Conservation (phyloP, 2,113 vertebrate species). For the Pseudonaja textilis region DNA sequence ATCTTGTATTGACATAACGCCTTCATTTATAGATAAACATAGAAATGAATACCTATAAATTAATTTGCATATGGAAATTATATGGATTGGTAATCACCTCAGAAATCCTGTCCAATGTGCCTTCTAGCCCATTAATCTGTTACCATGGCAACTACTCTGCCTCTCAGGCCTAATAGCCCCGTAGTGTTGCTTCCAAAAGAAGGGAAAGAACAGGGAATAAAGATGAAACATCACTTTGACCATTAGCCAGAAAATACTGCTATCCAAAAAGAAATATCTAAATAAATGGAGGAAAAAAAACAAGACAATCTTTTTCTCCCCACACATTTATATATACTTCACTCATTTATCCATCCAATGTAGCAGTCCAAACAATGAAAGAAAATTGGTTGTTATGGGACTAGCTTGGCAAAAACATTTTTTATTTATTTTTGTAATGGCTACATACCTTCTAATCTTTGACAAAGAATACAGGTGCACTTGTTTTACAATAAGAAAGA, state of each 20-base stretch:
- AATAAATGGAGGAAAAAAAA: constrained; percentile 4
- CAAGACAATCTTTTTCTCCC: constrained; percentile 21
- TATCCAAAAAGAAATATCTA: constrained; percentile 7
- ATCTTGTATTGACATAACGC: background rate
- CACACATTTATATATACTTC: constrained; percentile 20
- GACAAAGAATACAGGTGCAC: constrained; percentile 20
- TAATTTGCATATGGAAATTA: background rate
- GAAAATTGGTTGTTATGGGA: constrained; percentile 27
- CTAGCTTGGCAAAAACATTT: constrained; percentile 3
- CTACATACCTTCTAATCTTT: constrained; percentile 2
- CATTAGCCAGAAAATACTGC: constrained; percentile 16
- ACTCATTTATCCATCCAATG: constrained; percentile 10
- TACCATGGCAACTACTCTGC: background rate
- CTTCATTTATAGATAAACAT: background rate
- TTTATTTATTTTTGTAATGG: constrained; percentile 24
- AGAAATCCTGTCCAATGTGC: background rate
- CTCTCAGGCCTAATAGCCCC: background rate
- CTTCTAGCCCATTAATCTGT: background rate
- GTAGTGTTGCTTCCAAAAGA: background rate
- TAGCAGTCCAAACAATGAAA: background rate
- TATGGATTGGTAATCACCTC: background rate
- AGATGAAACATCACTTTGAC: constrained; percentile 13
- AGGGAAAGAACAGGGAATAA: background rate
- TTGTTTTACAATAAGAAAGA: constrained; percentile 22
- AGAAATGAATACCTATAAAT: background rate